These are phyloP conservation scores for Heteropelma amictum DNA, from an alignment of 2,888 invertebrate genomes.

Conservation along the genomic window DNA sequence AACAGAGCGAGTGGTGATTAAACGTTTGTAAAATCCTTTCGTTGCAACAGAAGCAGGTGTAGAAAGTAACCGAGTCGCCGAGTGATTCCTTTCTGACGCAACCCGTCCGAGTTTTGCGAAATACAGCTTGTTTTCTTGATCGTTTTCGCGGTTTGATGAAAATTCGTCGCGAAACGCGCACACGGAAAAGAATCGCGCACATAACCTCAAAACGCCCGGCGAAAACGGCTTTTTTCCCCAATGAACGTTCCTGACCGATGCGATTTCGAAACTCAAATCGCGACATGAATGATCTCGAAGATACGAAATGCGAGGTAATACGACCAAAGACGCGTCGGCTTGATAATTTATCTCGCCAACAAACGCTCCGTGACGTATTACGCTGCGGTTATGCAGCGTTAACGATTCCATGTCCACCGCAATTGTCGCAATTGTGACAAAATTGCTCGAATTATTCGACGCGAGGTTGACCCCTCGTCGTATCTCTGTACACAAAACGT, in stretches of 20 bases:
- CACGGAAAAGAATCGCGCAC: constrained; percentile 34
- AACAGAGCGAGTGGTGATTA: neutral
- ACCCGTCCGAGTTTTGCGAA: neutral
- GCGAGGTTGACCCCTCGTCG: too few species aligned
- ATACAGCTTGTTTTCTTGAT: neutral
- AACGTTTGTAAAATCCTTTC: constrained; percentile 35
- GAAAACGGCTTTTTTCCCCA: constrained; percentile 41
- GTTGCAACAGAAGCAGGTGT: neutral
- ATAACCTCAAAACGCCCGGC: constrained; percentile 58
- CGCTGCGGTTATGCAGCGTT: neutral
- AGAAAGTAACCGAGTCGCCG: neutral
- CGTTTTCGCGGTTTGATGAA: constrained; percentile 14
- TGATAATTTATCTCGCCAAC: neutral
- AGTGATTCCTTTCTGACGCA: constrained; percentile 10
- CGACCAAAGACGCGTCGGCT: neutral
- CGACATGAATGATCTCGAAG: constrained; percentile 72
- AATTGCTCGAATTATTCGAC: too few species aligned
- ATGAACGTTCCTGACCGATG: constrained; percentile 46
- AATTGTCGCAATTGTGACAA: too few species aligned
- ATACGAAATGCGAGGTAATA: constrained; percentile 72
- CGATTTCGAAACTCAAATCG: constrained; percentile 37
- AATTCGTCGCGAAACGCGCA: constrained; percentile 13
- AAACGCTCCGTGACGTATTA: neutral
- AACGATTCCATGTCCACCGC: too few species aligned
- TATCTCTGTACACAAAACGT: too few species aligned